Evolutionary conservation across 2,113 vertebrate species (phyloP).

Genomic region (Telmatochromis bifrenatus): DNA sequence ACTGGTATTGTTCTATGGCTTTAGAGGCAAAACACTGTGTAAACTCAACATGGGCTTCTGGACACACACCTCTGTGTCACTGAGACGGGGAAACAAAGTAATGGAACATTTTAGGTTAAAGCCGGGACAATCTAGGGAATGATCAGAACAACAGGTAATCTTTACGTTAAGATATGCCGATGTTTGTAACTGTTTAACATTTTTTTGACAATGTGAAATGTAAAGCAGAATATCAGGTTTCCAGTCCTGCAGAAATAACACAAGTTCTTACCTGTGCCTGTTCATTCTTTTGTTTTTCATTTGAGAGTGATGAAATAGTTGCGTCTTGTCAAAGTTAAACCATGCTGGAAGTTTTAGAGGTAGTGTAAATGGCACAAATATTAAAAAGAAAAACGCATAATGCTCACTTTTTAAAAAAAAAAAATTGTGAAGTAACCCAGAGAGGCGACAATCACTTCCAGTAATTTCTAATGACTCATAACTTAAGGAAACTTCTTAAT

Average conservation of each 20-base stretch:
- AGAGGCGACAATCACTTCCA: neutral
- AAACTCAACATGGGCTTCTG: neutral
- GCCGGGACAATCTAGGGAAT: neutral
- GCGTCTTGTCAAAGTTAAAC: neutral
- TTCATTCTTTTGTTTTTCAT: neutral
- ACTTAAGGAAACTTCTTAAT: neutral
- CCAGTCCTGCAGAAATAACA: neutral
- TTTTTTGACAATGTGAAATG: neutral
- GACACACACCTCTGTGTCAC: neutral
- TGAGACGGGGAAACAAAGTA: neutral
- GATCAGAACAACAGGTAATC: neutral
- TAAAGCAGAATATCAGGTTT: neutral
- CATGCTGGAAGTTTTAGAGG: neutral
- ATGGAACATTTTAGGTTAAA: neutral
- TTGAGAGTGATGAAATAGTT: neutral
- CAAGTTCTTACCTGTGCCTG: neutral
- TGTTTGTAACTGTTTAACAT: neutral
- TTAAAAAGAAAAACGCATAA: neutral
- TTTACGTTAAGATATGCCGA: neutral
- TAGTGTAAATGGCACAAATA: neutral
- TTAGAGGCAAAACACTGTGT: neutral
- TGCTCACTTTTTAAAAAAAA: neutral
- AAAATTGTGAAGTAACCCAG: neutral
- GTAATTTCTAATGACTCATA: neutral
- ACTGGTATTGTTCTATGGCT: neutral